Base-by-base conservation (phyloP, 1,140 invertebrate species). In the Anastrepha obliqua region DNA sequence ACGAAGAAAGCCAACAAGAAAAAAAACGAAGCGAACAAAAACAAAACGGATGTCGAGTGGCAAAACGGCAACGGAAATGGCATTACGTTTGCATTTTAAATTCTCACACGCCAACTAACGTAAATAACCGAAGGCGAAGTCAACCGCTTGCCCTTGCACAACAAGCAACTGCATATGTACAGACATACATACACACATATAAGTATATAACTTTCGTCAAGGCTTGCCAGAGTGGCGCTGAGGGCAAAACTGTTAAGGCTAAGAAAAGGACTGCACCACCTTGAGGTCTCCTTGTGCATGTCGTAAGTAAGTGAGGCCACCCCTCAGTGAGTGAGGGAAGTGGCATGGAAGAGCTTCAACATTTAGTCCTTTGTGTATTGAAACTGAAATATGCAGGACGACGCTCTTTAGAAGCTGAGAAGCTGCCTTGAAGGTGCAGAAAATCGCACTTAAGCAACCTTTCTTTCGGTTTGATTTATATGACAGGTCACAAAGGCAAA, bases 361-460 rank as follows among this genome's bases (percentile, higher is more conserved):
- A 9, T 47, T 42, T 9, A 74, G 42, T 81, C 44, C n/a, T 81
- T 8, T 51, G 47, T 17, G 3, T 74, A 39, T 74, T 74, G 67
- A 15, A 67, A 42, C 39, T 15, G 15, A 74, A 74, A 47, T 74
- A 74, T 81, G 17, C 47, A 55, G 74, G 15, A 81, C 11, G 20
- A 9, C 44, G 17, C n/a, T 58, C 47, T 5, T 81, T 81, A n/a
- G 74, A 81, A 81, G 74, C 3, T 20, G 47, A 55, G 55, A 81
- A 81, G 74, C 74, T 81, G 74, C 74, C 74, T 81, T 81, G 74
- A 81, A 81, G 74, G 74, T 81, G 74, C 74, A 81, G 74, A 81
- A 81, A 81, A 81, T 81, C 74, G 74, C 74, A 81, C 74, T 81
- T 81, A 81, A 81, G 74, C 74, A 81, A 81, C 74, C 74, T 81